Evolutionary conservation across 2,113 vertebrate species (phyloP), one percentile per base, ranked within the genome.

Genomic region (Apodemus speciosus): DNA sequence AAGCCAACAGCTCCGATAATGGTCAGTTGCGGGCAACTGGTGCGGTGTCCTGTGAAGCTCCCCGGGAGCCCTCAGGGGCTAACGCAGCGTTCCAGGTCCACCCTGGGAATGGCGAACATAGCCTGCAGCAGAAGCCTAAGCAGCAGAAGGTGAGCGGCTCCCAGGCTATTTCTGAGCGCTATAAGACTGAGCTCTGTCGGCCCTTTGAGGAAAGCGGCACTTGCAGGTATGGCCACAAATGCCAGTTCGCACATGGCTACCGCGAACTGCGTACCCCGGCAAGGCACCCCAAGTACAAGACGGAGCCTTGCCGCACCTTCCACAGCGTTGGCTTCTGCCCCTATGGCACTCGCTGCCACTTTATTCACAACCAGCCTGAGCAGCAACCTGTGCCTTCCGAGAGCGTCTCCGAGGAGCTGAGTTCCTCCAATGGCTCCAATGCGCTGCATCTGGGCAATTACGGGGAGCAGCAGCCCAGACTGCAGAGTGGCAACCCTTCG

Each of bases 161-260:
- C 32, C 98, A 99, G 97, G 98, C 99, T 97, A 99, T 99, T 98
- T 99, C 99, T 7, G 99, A 99, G 96, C 99, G 99, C 96, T 99
- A 99, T 98, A 99, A 99, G 97, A 99, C 99, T 0, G 99, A 99
- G 96, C 98, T 99, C 32, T 99, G 99, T 91, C 98, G 99, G 66
- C 98, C 99, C 6, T 99, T 97, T 10, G 98, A 99, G 83, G 99
- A 99, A 93, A 99, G 98, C 10, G 99, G 99, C 15, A 93, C 94
- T 49, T 99, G 99, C 98, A 99, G 99, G 96, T 99, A 99, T 0
- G 99, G 98, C 0, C 94, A 98, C 95, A 99, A 99, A 96, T 99
- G 99, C 87, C 99, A 99, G 97, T 99, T 99, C 11, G 99, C 99
- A 0, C 99, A 99, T 2, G 99, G 99, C 66, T 32, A 97, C 72